Base-by-base conservation (phyloP, 1,140 invertebrate species). In the Drosophila sulfurigaster region DNA sequence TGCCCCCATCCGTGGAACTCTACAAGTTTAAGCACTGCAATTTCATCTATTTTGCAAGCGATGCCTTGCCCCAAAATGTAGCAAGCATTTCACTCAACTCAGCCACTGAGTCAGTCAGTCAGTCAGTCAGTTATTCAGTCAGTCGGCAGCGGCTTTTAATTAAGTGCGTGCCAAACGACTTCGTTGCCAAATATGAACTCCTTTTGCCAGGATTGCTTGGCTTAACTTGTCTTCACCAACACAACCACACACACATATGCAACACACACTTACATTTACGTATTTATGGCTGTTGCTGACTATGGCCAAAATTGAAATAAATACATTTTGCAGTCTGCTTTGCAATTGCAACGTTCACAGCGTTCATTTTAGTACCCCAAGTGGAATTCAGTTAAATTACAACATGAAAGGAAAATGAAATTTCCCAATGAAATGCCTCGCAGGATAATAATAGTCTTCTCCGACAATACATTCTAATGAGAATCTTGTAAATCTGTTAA, bases 101-200 rank as follows among this genome's bases (percentile, higher is more conserved):
- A 38, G 35, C 35, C 35, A 38, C 35, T 10, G 35, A 38, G 35
- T 38, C 69, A 66, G 35, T 48, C 51, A 46, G 57, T 45, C 65
- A 49, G 20, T 35, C 15, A 38, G 63, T 30, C 32, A 51, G 35
- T 41, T 35, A 16, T 38, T 20, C 49, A 65, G 58, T 66, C 56
- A 35, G 15, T 69, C 48, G 15, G 41, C 57, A 63, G 64, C 48
- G 48, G 49, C 68, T 77, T 82, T 82, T 86, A 86, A 86, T 86
- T 86, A 87, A 86, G 83, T 86, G 79, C 82, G 74, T 79, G 75
- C 79, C 82, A 65, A 57, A 41, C 43, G 49, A 54, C 62, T 48
- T 56, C 16, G 41, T 49, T 60, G 48, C 64, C 65, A 59, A 75
- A 86, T 78, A 66, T 85, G 45, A 82, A 70, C 73, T 82, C 70